Evolutionary conservation across 2,888 invertebrate species (phyloP), one percentile per base, ranked within the genome.

Genomic region (Keiferia lycopersicella): DNA sequence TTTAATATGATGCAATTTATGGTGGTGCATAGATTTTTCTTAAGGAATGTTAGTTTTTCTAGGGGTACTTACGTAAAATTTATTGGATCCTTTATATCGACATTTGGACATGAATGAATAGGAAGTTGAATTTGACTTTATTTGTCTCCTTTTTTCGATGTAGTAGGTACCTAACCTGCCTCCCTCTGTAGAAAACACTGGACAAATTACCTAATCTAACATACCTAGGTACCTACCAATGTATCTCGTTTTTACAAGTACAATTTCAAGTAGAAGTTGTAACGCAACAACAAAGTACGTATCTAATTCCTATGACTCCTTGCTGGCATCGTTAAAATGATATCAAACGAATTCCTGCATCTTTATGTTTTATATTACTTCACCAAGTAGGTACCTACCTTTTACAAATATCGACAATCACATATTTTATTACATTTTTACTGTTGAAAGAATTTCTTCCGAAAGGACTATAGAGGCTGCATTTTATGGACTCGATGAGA

Each of bases 1-100:
- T 91, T 91, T 90, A 91, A 91, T 91, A 90, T 83, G 85, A 74
- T 75, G 72, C 77, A 66, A 89, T 91, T 91, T 91, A 90, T 88
- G 74, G 67, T 71, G 58, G 45, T 66, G 50, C 39, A 79, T 84
- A 77, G 78, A 83, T 84, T 80, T 80, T 83, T 79, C 76, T 81
- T 68, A 67, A 69, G 80, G 83, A 83, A 83, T 87, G 77, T 70
- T 65, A 72, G 67, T 75, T 83, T 83, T 82, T 78, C 62, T 72
- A 71, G 68, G 69, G 80, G 81, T 79, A 77, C 76, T 77, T 76
- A 77, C 76, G 77, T 76, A 74, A 81, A 82, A 89, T 89, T 88
- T 88, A 89, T 88, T 63, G 78, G 71, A 69, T 73, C 70, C 72
- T 82, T 84, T 73, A 62, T 81, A 84, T 82, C 72, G 82, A 81